phyloP scores from a whole-genome alignment of 2,888 invertebrate genomes.

The Tachina fera region DNA sequence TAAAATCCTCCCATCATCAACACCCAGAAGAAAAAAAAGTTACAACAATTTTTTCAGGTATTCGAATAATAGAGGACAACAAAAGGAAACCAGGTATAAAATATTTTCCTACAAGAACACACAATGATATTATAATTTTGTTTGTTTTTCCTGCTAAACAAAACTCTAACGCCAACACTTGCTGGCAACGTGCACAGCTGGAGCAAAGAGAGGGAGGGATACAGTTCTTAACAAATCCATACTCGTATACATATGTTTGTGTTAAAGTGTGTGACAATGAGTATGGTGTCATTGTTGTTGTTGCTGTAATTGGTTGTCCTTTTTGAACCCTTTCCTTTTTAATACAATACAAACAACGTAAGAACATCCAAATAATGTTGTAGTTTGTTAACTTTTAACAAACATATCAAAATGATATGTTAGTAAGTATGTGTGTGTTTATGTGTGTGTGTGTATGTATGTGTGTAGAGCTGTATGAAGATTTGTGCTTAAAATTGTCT shows the following conservation, averaged over 20 bases:
- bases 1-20: background rate
- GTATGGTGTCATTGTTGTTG: slow-evolving; percentile 28
- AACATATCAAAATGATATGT: slow-evolving; percentile 3
- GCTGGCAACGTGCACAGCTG: background rate
- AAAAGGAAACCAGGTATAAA: slow-evolving; percentile 7
- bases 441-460: background rate
- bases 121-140: slow-evolving; percentile 54
- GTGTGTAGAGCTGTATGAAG: background rate
- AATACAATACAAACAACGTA: background rate
- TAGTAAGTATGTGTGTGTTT: background rate
- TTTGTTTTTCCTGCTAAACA: slow-evolving; percentile 6
- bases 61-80: background rate
- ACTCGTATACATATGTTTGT: background rate
- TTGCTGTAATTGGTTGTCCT: slow-evolving; percentile 48
- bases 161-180: background rate
- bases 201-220: background rate
- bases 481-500: slow-evolving; percentile 7
- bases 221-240: too few relatives aligned
- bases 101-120: background rate
- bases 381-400: slow-evolving; percentile 11
- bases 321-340: slow-evolving; percentile 24
- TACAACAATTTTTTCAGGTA: background rate
- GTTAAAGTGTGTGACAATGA: slow-evolving; percentile 1
- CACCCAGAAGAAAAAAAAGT: background rate
- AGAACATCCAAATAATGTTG: slow-evolving; percentile 11